Evolutionary conservation across 2,113 vertebrate genomes (phyloP), one percentile per base, ranked within the genome.

Genomic region (Vidua macroura): DNA sequence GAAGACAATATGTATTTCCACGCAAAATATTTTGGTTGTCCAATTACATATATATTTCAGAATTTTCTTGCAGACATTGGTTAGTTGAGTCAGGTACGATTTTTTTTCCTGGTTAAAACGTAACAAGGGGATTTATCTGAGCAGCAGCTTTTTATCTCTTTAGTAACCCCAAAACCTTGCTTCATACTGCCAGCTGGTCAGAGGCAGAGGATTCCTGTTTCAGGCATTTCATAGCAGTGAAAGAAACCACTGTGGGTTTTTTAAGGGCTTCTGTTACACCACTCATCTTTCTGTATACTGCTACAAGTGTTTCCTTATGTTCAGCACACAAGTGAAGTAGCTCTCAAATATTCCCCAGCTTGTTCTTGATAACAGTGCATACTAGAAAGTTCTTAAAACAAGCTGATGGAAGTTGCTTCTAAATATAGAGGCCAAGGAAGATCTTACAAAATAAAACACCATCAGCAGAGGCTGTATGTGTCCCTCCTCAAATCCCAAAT

Each of bases 221-320:
- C n/a, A 51, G 28, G 6, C 3, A 6, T 64, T 89, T 81, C 25
- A 59, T 11, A 74, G 13, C 24, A 72, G 30, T 13, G 44, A 41
- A 51, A 67, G 3, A 48, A 56, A 78, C 6, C n/a, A 28, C 3
- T 10, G 4, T 39, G 15, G 7, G 3, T 70, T 77, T 77, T 43
- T 66, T n/a, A 58, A n/a, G 13, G n/a, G 4, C 13, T 77, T 15
- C 4, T 11, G 18, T 48, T 8, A 31, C 16, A 75, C 9, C 15
- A 13, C 5, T 1, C 2, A 1, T 19, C n/a, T 73, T 68, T 62
- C 48, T 46, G 6, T n/a, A 11, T 37, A 4, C 28, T 70, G 22
- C 15, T 51, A 3, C 9, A 81, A 19, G 5, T 67, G 23, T 5
- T 82, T 56, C 30, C 30, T 35, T 35, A 2, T 0, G 0, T 39